Conservation (phyloP, 2,113 vertebrate genomes). For the Proteles cristata region DNA sequence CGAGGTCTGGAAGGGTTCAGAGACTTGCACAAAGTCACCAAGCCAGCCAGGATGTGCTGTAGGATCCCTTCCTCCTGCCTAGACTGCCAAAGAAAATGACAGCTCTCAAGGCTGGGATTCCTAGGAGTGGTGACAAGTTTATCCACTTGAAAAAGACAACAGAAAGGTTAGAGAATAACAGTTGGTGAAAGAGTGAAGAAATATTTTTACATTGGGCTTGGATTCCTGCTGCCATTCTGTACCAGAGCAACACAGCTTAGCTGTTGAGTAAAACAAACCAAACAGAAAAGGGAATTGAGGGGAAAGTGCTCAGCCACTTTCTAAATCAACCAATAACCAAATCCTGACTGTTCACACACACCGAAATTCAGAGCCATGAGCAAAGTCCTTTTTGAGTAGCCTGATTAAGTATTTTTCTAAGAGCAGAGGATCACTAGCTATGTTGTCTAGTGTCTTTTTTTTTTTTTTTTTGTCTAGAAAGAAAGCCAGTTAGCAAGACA, state of each 20-base stretch:
- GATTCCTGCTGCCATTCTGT: neutral
- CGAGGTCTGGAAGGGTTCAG: neutral
- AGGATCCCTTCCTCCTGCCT: neutral
- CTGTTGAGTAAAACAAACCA: neutral
- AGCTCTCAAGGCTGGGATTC: neutral
- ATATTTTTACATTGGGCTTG: neutral
- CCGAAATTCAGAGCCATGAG: neutral
- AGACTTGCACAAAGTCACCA: neutral
- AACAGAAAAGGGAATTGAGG: neutral
- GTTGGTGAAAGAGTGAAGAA: neutral
- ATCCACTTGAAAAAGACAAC: neutral
- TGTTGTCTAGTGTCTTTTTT: neutral
- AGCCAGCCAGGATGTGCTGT: neutral
- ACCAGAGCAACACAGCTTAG: neutral
- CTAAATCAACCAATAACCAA: neutral
- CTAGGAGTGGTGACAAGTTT: too few species aligned
- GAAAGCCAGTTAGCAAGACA: neutral
- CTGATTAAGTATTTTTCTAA: neutral
- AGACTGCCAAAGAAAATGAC: neutral
- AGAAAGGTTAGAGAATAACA: neutral
- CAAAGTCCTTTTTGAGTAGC: neutral
- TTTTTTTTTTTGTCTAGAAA: neutral
- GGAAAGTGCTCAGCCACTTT: neutral
- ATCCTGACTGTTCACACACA: neutral
- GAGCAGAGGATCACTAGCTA: neutral